Evolutionary conservation across 2,797 vertebrate genomes (phyloP).

Genomic region (Onychomys torridus): DNA sequence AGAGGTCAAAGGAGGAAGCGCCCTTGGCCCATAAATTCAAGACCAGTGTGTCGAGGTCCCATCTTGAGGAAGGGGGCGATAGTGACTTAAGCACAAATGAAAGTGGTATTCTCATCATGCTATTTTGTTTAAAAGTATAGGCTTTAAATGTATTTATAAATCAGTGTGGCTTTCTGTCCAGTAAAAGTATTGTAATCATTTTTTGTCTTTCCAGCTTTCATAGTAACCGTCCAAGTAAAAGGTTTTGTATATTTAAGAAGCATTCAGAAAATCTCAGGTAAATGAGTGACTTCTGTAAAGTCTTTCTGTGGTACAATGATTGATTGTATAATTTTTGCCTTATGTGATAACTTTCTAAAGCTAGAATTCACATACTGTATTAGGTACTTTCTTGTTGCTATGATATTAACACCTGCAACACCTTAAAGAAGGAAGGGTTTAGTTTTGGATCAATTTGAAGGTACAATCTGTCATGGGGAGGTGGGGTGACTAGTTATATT

Average conservation of each 20-base stretch:
- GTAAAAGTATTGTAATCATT: constrained; percentile 66
- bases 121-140: constrained; percentile 59
- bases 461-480: background rate
- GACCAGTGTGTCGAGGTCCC: background rate
- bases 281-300: constrained; percentile 62
- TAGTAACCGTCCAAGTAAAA: constrained; percentile 92
- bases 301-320: constrained; percentile 54
- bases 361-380: background rate
- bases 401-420: background rate
- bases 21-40: background rate
- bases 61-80: background rate
- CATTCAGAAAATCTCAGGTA: constrained; percentile 91
- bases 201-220: constrained; percentile 92
- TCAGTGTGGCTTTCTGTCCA: constrained; percentile 44
- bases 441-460: background rate
- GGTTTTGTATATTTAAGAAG: constrained; percentile 91
- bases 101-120: background rate
- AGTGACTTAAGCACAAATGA: constrained; percentile 15
- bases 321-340: background rate
- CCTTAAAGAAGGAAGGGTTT: background rate
- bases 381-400: background rate
- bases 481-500: background rate
- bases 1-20: background rate
- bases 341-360: background rate
- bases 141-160: constrained; percentile 47